Conservation (phyloP, 2,113 vertebrate genomes). For the Trogon melanurus region DNA sequence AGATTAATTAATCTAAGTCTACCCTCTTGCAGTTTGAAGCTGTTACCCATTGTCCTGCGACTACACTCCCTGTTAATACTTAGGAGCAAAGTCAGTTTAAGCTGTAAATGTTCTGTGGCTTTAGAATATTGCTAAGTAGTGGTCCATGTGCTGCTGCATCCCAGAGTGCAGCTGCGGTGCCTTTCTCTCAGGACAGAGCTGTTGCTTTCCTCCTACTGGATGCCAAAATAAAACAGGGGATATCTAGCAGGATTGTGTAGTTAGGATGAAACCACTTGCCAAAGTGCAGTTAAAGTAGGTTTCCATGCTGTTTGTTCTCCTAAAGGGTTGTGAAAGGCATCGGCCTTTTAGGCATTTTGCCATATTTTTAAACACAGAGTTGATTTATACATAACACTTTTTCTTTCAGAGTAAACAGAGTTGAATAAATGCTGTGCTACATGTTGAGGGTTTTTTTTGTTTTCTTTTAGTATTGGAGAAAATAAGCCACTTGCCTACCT, state of each 20-base stretch:
- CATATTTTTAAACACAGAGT: neutral
- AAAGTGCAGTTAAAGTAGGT: neutral
- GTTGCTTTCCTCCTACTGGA: neutral
- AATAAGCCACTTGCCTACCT: constrained; percentile 55
- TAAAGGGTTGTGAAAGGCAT: neutral
- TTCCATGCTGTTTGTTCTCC: neutral
- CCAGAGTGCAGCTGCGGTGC: neutral
- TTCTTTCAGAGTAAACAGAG: neutral
- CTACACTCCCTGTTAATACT: neutral
- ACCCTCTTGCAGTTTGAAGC: too few relatives aligned
- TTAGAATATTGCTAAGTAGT: neutral
- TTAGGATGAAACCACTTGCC: neutral
- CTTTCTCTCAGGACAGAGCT: neutral
- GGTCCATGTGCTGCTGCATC: neutral
- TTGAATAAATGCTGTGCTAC: neutral
- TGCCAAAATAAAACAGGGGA: neutral
- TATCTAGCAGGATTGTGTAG: neutral
- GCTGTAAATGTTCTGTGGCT: neutral
- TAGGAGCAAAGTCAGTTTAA: neutral
- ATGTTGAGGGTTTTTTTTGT: neutral
- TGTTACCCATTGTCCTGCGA: too few relatives aligned
- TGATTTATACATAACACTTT: neutral
- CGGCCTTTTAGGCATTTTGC: neutral
- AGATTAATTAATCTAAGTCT: too few relatives aligned
- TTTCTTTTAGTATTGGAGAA: constrained; percentile 82